A percentile compares a stretch with the other conserved stretches of the same genome.
phyloP scores from a whole-genome alignment of 2,888 invertebrate genomes.

The Erebia epiphron region DNA sequence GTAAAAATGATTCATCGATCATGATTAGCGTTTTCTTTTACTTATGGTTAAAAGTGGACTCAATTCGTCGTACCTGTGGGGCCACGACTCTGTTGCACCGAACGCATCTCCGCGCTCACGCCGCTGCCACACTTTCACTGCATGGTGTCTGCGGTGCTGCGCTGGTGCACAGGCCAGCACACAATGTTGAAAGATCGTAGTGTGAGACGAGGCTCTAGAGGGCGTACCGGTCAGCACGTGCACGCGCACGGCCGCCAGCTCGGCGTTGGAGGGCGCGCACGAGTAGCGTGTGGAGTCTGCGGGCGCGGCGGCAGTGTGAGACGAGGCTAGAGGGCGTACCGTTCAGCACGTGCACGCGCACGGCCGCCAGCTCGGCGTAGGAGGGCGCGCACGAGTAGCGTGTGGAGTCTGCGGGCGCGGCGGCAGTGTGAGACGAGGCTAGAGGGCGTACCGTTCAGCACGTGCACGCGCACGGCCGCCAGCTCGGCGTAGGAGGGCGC shows the following conservation, averaged over 20 bases:
- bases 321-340: conserved; percentile 78
- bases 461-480: not conserved
- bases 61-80: too few relatives aligned
- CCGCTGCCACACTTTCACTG: too few relatives aligned
- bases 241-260: conserved; percentile 93
- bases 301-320: conserved; percentile 87
- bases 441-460: too few relatives aligned
- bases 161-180: too few relatives aligned
- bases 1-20: too few relatives aligned
- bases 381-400: not conserved
- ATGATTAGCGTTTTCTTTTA: too few relatives aligned
- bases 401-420: not conserved
- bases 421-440: too few relatives aligned
- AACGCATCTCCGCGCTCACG: too few relatives aligned
- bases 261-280: conserved; percentile 94
- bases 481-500: not conserved
- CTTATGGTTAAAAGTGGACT: too few relatives aligned
- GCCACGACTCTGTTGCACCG: too few relatives aligned
- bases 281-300: conserved; percentile 85
- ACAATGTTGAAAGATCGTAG: too few relatives aligned
- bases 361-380: not conserved
- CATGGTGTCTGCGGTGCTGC: too few relatives aligned
- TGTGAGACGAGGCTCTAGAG: not conserved
- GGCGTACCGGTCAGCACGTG: conserved; percentile 93
- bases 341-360: conserved; percentile 90